phyloP scores from a whole-genome alignment of 2,888 invertebrate species.

The Blastobasis lacticolella region DNA sequence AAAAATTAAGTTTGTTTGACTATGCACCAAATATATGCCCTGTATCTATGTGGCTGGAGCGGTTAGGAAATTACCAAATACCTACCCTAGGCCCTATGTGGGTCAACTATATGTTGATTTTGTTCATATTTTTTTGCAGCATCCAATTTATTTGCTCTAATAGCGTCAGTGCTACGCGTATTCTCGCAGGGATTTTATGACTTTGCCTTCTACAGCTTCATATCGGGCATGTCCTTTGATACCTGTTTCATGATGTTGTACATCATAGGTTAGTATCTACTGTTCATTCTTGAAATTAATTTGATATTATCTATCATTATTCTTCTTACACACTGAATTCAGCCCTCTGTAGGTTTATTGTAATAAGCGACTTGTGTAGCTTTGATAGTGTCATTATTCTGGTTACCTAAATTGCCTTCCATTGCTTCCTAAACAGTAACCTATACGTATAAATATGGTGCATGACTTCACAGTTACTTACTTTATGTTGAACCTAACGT shows the following conservation, averaged over 20 bases:
- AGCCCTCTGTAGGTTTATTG: neutral
- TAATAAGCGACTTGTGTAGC: too few relatives aligned
- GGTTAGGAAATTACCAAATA: too few relatives aligned
- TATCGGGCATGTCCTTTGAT: constrained; percentile 90
- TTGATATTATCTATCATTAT: neutral
- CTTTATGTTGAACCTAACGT: neutral
- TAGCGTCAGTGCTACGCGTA: constrained; percentile 80
- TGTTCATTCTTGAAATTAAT: neutral
- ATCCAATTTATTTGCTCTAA: constrained; percentile 80
- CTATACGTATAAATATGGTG: too few relatives aligned
- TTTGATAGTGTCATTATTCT: neutral
- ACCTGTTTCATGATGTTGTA: constrained; percentile 93
- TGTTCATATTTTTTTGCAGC: constrained; percentile 37
- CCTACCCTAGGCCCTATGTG: too few relatives aligned
- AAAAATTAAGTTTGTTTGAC: neutral
- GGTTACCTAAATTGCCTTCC: neutral
- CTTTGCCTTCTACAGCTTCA: constrained; percentile 84
- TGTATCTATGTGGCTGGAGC: too few relatives aligned
- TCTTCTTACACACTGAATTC: neutral
- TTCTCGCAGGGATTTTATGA: constrained; percentile 81
- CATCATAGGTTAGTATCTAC: constrained; percentile 80
- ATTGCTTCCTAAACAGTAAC: too few relatives aligned
- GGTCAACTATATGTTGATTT: too few relatives aligned
- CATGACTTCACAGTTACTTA: neutral
- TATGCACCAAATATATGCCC: too few relatives aligned